phyloP scores from a whole-genome alignment of 2,888 invertebrate species.

The Agrotis ipsilon region DNA sequence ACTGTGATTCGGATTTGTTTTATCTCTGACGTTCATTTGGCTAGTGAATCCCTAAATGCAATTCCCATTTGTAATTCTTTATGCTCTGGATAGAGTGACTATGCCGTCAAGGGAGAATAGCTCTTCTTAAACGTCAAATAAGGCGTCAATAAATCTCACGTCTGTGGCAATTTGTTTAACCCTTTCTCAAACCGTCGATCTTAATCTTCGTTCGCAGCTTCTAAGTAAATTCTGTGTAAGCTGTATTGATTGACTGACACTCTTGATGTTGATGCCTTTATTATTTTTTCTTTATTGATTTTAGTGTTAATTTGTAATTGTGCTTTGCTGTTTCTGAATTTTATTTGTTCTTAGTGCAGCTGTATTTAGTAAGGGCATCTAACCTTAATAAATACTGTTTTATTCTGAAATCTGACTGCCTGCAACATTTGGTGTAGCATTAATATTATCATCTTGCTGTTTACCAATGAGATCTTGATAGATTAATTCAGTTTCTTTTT shows the following conservation, averaged over 20 bases:
- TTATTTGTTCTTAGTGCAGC: too few relatives aligned
- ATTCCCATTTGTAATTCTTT: not conserved
- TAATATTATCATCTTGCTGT: conserved; percentile 3
- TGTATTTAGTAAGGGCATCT: too few relatives aligned
- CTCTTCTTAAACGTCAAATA: conserved; percentile 44
- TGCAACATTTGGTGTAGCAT: not conserved
- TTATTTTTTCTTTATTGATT: conserved; percentile 1
- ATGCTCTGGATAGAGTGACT: conserved; percentile 8
- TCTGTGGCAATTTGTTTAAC: conserved; percentile 45
- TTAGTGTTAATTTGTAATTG: not conserved
- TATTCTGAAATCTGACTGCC: not conserved
- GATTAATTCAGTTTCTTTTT: conserved; percentile 27
- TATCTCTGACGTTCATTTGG: conserved; percentile 31
- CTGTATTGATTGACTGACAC: conserved; percentile 29
- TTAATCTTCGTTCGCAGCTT: conserved; percentile 31
- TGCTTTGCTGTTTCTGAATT: too few relatives aligned
- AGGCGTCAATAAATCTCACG: conserved; percentile 49
- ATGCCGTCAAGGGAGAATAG: conserved; percentile 13
- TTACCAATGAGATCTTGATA: conserved; percentile 7
- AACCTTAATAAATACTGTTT: too few relatives aligned
- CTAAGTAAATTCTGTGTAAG: conserved; percentile 30
- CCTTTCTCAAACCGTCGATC: conserved; percentile 32
- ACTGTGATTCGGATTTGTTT: conserved; percentile 34
- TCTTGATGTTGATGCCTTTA: conserved; percentile 4
- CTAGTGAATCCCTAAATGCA: not conserved